Evolutionary conservation across 35 echinoderm and acorn worm genomes (phyloP).

Genomic region (Ophiothrix spiculata): DNA sequence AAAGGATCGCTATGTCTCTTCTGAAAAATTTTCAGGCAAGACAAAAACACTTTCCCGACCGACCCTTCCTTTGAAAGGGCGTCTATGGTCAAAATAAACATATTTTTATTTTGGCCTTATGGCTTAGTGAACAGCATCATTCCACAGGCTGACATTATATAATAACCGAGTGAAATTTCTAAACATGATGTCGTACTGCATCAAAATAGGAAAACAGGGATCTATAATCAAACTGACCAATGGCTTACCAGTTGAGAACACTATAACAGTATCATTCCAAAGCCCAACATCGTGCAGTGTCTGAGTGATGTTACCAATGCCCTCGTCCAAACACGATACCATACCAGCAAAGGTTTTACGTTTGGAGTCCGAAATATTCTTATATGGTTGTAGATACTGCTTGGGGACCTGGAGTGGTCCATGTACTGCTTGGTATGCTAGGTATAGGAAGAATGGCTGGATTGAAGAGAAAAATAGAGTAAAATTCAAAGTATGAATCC

Average conservation of each 20-base stretch:
- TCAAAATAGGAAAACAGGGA: no score
- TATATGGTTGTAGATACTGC: constrained; percentile 44
- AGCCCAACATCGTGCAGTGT: constrained; percentile 38
- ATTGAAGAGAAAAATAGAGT: neutral
- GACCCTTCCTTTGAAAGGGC: no score
- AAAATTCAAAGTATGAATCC: neutral
- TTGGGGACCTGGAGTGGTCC: constrained; percentile 61
- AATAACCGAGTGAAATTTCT: no score
- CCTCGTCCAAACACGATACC: constrained; percentile 57
- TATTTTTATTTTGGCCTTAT: no score
- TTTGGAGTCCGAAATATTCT: constrained; percentile 24
- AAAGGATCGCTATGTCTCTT: no score
- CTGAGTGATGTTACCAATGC: constrained; percentile 47
- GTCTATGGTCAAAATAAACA: no score
- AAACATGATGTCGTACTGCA: no score
- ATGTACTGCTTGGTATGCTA: constrained; percentile 75
- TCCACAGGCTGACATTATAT: no score
- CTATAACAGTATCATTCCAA: constrained; percentile 59
- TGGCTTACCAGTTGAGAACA: constrained; percentile 74
- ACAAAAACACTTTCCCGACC: no score
- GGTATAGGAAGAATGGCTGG: constrained; percentile 65
- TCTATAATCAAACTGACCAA: no score
- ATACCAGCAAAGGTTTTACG: constrained; percentile 59
- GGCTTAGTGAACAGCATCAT: no score
- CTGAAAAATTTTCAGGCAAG: no score